These are phyloP conservation scores for Petaurus breviceps DNA, from an alignment of 2,113 vertebrate species.

Conservation along the genomic window DNA sequence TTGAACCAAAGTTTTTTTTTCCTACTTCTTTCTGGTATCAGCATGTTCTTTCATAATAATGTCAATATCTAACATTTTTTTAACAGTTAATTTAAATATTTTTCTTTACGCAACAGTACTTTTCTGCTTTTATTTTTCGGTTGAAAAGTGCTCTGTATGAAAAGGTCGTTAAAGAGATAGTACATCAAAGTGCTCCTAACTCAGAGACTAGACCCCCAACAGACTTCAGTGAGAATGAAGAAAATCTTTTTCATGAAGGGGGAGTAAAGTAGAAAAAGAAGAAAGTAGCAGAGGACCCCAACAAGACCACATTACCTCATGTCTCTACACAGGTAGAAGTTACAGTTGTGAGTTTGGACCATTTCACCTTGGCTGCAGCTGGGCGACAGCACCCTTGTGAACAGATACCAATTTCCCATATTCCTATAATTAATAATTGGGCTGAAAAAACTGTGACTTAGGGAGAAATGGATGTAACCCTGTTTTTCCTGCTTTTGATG, in stretches of 20 bases:
- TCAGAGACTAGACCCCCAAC: not conserved
- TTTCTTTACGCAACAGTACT: not conserved
- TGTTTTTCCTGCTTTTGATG: not conserved
- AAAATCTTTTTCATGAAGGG: not conserved
- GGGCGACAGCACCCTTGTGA: not conserved
- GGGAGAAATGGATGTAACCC: not conserved
- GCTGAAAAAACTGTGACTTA: not conserved
- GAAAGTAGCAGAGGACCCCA: not conserved
- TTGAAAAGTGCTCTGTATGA: not conserved
- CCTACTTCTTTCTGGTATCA: not conserved
- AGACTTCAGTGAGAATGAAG: not conserved
- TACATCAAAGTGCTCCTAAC: not conserved
- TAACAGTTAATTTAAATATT: not conserved
- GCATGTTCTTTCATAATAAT: not conserved
- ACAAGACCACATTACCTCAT: not conserved
- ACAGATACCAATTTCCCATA: not conserved
- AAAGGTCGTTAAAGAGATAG: not conserved
- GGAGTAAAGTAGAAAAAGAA: too few species aligned
- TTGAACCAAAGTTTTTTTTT: not conserved
- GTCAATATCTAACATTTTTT: not conserved
- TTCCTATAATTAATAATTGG: not conserved
- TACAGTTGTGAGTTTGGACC: not conserved
- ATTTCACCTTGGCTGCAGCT: not conserved
- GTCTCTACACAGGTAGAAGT: not conserved
- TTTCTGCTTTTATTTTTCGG: not conserved